A percentile compares a stretch with the other conserved stretches of the same genome.
Evolutionary conservation across 2,888 invertebrate genomes (phyloP).

Genomic region (Ctenicera cuprea): DNA sequence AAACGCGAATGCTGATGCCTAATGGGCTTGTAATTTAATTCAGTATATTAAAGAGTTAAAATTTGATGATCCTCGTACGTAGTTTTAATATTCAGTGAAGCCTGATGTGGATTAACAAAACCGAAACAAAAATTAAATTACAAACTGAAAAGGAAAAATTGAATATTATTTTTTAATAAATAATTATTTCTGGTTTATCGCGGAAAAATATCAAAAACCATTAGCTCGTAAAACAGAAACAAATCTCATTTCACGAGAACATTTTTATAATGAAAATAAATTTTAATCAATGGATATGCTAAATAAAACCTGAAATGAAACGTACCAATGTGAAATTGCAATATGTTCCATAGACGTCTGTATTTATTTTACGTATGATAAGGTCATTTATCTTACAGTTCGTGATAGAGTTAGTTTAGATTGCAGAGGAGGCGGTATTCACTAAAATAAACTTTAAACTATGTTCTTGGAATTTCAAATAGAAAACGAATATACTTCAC

Average conservation of each 20-base stretch:
- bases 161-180: too few species aligned
- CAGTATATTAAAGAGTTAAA: too few species aligned
- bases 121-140: too few species aligned
- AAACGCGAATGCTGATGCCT: neutral
- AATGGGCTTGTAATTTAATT: neutral
- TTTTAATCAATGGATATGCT: neutral
- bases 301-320: neutral
- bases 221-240: too few species aligned
- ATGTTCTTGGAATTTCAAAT: neutral
- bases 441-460: constrained; percentile 10
- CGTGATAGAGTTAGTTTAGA: constrained; percentile 20
- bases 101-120: too few species aligned
- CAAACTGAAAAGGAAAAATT: too few species aligned
- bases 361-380: constrained; percentile 21
- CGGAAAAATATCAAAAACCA: too few species aligned
- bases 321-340: neutral
- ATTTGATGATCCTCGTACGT: too few species aligned
- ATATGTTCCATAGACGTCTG: constrained; percentile 7
- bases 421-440: neutral
- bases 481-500: constrained; percentile 1
- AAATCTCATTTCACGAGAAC: too few species aligned
- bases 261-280: too few species aligned
- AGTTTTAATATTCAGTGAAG: too few species aligned
- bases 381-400: constrained; percentile 15
- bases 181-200: too few species aligned